These are phyloP conservation scores for Beroe ovata DNA, from an alignment of 37 sponge, comb jelly and placozoan species.

Conservation along the genomic window DNA sequence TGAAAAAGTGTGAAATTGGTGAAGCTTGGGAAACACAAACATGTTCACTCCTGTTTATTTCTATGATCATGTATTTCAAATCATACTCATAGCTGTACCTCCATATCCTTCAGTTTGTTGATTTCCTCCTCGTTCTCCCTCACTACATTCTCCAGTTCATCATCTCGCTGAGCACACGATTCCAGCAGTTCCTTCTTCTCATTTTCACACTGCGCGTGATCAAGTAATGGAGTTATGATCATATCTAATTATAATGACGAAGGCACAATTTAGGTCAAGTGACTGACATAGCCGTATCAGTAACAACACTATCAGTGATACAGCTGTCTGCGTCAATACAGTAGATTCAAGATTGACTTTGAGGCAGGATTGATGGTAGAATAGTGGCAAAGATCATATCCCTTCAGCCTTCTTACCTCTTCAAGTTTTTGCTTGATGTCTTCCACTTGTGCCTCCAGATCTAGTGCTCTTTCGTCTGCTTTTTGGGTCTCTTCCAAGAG, in stretches of 20 bases:
- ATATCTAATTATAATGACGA: neutral
- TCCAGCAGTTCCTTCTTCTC: constrained; percentile 10
- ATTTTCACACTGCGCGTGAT: constrained; percentile 12
- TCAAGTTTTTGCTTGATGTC: constrained; percentile 44
- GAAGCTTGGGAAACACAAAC: neutral
- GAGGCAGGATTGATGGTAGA: too few species aligned
- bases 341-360: too few species aligned
- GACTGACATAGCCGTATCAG: too few species aligned
- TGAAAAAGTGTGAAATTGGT: constrained; percentile 32
- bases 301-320: too few species aligned
- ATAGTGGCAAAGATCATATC: too few species aligned
- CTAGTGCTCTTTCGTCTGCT: neutral
- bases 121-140: constrained; percentile 30
- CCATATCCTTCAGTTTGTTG: neutral
- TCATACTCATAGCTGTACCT: neutral
- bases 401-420: too few species aligned
- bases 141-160: constrained; percentile 28
- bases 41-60: neutral
- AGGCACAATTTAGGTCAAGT: too few species aligned
- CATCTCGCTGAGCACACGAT: constrained; percentile 7
- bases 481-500: constrained; percentile 31
- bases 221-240: neutral
- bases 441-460: neutral
- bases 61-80: neutral
- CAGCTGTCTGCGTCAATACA: too few species aligned